A percentile compares a stretch with the other conserved stretches of the same genome.
Evolutionary conservation across 2,113 vertebrate species (phyloP).

Genomic region (Haemorhous mexicanus): DNA sequence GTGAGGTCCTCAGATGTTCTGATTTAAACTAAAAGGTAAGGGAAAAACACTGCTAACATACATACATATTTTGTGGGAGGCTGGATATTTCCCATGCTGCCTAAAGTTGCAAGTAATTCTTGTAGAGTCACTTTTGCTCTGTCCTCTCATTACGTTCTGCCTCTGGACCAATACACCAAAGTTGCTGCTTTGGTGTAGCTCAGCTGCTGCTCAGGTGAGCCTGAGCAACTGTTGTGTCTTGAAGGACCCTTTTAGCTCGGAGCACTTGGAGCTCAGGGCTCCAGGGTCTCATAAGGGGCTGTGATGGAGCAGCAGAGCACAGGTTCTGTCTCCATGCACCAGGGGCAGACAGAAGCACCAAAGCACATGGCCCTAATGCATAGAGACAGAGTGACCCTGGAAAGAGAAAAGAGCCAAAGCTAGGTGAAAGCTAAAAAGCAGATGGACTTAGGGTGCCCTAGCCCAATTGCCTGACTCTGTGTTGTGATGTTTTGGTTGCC

Average conservation of each 20-base stretch:
- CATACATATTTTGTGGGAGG: neutral
- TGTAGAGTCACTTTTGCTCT: neutral
- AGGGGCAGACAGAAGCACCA: neutral
- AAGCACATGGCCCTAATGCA: neutral
- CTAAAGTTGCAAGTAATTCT: neutral
- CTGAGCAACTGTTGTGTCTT: neutral
- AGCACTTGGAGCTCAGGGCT: neutral
- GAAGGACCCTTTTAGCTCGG: neutral
- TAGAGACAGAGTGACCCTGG: fast-evolving
- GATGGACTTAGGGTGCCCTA: neutral
- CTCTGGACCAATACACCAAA: neutral
- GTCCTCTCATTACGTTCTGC: neutral
- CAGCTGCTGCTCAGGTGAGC: neutral
- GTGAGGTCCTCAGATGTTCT: neutral
- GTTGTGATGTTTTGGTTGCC: neutral
- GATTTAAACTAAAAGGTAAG: neutral
- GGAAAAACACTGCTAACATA: neutral
- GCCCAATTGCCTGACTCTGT: neutral
- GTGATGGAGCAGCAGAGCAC: neutral
- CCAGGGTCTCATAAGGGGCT: neutral
- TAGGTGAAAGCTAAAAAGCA: neutral
- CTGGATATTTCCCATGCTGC: neutral
- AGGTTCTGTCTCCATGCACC: neutral
- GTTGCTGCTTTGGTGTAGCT: neutral
- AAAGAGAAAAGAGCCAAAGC: neutral